These are phyloP conservation scores for Enteromius argenteus DNA, from an alignment of 2,797 vertebrate species.

Conservation along the genomic window DNA sequence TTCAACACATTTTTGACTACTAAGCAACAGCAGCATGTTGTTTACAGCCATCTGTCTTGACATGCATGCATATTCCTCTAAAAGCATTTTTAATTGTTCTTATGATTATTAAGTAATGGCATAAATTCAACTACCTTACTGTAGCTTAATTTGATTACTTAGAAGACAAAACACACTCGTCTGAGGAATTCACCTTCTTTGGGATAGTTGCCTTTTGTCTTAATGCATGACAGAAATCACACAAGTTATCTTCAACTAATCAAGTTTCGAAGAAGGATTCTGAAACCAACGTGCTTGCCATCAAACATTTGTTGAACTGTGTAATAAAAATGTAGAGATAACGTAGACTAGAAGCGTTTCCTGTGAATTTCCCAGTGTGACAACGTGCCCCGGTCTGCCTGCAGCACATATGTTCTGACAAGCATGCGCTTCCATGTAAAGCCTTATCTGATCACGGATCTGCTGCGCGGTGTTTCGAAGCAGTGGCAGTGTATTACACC, in stretches of 20 bases:
- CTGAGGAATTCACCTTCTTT: not conserved
- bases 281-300: not conserved
- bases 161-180: not conserved
- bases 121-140: not conserved
- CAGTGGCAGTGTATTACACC: not conserved
- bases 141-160: not conserved
- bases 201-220: not conserved
- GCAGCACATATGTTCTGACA: not conserved
- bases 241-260: not conserved
- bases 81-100: not conserved
- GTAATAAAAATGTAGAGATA: not conserved
- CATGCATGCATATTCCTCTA: not conserved
- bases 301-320: not conserved
- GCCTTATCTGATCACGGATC: not conserved
- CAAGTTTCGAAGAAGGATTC: not conserved
- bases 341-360: not conserved
- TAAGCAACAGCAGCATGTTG: not conserved
- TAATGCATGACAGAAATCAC: not conserved
- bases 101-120: slow-evolving; percentile 9
- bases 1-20: not conserved
- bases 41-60: slow-evolving; percentile 5
- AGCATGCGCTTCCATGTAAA: not conserved
- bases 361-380: not conserved
- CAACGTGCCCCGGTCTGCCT: not conserved
- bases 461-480: not conserved